Evolutionary conservation across 2,797 vertebrate genomes (phyloP).

Genomic region (Pseudomugil gertrudae): DNA sequence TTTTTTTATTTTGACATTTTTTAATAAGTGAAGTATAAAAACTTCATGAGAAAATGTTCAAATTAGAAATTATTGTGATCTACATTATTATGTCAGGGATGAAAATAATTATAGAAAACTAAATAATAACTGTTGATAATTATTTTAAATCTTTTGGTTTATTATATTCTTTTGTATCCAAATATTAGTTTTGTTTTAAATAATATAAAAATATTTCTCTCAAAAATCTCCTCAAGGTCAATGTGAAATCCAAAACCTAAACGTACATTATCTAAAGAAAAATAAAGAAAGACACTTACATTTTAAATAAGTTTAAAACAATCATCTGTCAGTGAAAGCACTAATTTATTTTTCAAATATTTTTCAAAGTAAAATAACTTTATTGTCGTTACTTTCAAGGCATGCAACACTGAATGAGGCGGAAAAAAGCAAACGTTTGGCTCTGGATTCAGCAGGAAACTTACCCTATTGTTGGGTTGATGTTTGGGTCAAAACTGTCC

Average conservation of each 20-base stretch:
- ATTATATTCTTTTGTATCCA: background rate
- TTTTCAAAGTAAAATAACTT: background rate
- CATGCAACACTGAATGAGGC: background rate
- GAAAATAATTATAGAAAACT: background rate
- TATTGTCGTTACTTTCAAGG: background rate
- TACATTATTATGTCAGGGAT: background rate
- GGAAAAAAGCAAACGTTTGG: background rate
- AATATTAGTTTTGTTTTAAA: background rate
- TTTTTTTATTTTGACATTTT: background rate
- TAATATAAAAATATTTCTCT: background rate
- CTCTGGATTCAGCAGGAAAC: slow-evolving; percentile 35
- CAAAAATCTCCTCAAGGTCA: background rate
- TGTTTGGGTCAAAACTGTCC: slow-evolving; percentile 98
- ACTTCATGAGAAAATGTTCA: background rate
- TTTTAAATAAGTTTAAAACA: background rate
- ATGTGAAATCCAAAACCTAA: background rate
- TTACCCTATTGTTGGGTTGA: slow-evolving; percentile 98
- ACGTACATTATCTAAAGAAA: background rate
- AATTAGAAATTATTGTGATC: background rate
- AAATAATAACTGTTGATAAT: background rate
- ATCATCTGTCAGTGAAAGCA: background rate
- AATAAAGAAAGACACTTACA: background rate
- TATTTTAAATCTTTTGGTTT: background rate
- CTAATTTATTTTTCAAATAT: too few relatives aligned
- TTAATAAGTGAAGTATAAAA: background rate